Conservation (phyloP, 1,140 invertebrate species). For the Hirudo medicinalis region DNA sequence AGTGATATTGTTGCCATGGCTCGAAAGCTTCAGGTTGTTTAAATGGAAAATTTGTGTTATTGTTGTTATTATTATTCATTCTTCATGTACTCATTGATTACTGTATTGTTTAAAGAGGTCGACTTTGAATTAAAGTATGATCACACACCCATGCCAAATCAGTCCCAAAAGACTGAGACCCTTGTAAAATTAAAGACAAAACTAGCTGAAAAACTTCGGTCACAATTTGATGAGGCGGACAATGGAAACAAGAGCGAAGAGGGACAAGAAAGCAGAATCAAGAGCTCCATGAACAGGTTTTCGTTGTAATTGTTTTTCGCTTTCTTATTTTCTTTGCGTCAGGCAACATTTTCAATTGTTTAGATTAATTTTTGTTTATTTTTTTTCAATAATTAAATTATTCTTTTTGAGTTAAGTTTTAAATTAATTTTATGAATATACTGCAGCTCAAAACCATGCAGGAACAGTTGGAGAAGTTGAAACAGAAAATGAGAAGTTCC, state of each 20-base stretch:
- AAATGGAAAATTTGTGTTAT: no score
- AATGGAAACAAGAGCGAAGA: constrained; percentile 43
- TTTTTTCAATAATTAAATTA: no score
- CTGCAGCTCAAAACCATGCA: constrained; percentile 37
- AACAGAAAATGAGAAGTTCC: constrained; percentile 27
- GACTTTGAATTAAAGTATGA: constrained; percentile 92
- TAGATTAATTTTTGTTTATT: no score
- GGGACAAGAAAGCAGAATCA: constrained; percentile 60
- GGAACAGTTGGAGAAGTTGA: constrained; percentile 35
- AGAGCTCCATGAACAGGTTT: constrained; percentile 83
- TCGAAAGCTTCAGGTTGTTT: constrained; percentile 61
- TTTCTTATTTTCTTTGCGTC: no score
- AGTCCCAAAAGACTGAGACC: not conserved
- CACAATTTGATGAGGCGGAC: not conserved
- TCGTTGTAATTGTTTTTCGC: no score
- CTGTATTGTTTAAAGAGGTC: constrained; percentile 44
- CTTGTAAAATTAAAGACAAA: not conserved
- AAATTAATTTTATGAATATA: constrained; percentile 23
- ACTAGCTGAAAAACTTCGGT: not conserved
- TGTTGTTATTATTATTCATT: no score
- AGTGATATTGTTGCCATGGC: constrained; percentile 95
- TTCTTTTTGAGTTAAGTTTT: not conserved
- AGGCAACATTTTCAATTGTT: no score
- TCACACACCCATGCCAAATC: constrained; percentile 57
- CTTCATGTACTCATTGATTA: no score